These are phyloP conservation scores for Drosophila jambulina DNA, from an alignment of 1,140 invertebrate genomes.

Conservation along the genomic window DNA sequence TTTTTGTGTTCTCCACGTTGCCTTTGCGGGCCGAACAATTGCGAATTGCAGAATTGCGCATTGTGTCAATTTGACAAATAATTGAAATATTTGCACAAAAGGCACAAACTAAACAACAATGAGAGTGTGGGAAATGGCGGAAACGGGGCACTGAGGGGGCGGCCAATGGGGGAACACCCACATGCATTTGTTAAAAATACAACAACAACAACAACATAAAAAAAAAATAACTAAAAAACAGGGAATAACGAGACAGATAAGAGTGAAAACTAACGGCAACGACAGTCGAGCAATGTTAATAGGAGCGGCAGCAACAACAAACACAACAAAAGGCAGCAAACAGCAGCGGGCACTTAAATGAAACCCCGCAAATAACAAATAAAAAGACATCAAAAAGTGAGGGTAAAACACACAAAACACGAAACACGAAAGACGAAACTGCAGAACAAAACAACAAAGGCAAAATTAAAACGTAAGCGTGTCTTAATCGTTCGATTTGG, in stretches of 20 bases:
- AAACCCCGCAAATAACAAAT: slow-evolving; percentile 69
- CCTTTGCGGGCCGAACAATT: slow-evolving; percentile 37
- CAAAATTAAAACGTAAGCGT: slow-evolving; percentile 65
- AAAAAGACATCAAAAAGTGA: slow-evolving; percentile 39
- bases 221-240: slow-evolving; percentile 3
- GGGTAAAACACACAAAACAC: slow-evolving; percentile 11
- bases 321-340: slow-evolving; percentile 11
- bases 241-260: slow-evolving; percentile 40
- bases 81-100: slow-evolving; percentile 67
- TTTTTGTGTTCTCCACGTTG: slow-evolving; percentile 16
- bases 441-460: slow-evolving; percentile 47
- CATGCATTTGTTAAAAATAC: slow-evolving; percentile 43
- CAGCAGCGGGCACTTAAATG: slow-evolving; percentile 63
- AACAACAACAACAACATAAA: neutral
- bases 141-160: neutral
- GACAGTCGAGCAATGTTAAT: slow-evolving; percentile 45
- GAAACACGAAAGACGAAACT: slow-evolving; percentile 32
- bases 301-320: slow-evolving; percentile 39
- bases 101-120: slow-evolving; percentile 36
- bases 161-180: slow-evolving; percentile 38
- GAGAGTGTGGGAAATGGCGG: slow-evolving; percentile 13
- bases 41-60: slow-evolving; percentile 58
- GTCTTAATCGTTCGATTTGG: slow-evolving; percentile 68
- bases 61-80: slow-evolving; percentile 70
- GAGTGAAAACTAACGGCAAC: slow-evolving; percentile 50